These are phyloP conservation scores for Horisme vitalbata DNA, from an alignment of 2,888 invertebrate species.

Conservation along the genomic window DNA sequence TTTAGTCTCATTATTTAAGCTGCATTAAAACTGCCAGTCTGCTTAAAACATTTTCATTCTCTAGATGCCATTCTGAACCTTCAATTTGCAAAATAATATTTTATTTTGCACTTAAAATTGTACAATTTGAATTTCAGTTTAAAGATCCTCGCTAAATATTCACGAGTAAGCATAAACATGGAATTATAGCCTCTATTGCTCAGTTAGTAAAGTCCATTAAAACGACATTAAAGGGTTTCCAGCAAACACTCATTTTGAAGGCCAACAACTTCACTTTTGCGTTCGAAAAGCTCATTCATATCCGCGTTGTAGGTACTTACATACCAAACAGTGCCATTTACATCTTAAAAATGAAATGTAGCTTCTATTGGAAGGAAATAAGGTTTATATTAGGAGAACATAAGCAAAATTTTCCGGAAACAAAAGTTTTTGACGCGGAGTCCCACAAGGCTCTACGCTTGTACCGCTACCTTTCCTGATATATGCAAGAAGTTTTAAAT, in stretches of 20 bases:
- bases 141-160: conserved; percentile 9
- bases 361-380: conserved; percentile 38
- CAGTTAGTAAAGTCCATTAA: conserved; percentile 21
- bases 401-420: conserved; percentile 16
- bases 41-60: conserved; percentile 11
- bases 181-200: conserved; percentile 22
- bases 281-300: conserved; percentile 65
- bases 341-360: conserved; percentile 22
- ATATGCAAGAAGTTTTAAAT: conserved; percentile 16
- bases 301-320: conserved; percentile 65
- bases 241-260: conserved; percentile 58
- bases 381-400: conserved; percentile 38
- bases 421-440: conserved; percentile 36
- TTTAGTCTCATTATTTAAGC: conserved; percentile 6
- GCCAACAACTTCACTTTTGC: conserved; percentile 64
- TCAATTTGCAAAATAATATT: neutral
- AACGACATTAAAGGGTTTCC: conserved; percentile 30
- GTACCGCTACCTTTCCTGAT: conserved; percentile 47
- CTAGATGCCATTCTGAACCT: conserved; percentile 1
- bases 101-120: neutral
- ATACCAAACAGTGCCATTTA: conserved; percentile 37
- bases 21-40: conserved; percentile 12
- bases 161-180: conserved; percentile 12
- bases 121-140: conserved; percentile 15
- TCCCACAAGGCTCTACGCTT: conserved; percentile 49